Evolutionary conservation across 2,797 vertebrate species (phyloP), one percentile per base, ranked within the genome.

Genomic region (Parauchenoglanis punctatus): DNA sequence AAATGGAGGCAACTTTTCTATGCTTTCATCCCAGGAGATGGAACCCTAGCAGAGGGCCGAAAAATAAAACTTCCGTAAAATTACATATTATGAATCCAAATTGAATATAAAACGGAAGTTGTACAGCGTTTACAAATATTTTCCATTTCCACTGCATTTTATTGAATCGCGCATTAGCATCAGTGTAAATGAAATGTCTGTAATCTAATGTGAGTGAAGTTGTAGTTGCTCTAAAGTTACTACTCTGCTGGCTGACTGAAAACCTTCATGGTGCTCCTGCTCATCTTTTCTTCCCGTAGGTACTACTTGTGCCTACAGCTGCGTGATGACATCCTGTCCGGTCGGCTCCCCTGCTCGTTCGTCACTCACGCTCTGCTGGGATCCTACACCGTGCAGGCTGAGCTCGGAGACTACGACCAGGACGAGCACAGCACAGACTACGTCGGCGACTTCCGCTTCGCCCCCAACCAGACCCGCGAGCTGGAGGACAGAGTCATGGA

Each of bases 271-370:
- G 46, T 76, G 11, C 44, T 78, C 52, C 52, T 10, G 28, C 7
- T 78, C 5, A 59, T 52, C 31, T 6, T 40, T 20, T 70, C 1
- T 49, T 40, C 3, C 17, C 17, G 90, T 95, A 99, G 97, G 93
- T 97, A 97, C 92, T 97, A 97, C 94, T 93, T 98, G 92, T 98
- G 97, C 92, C 94, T 97, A 91, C 97, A 98, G 93, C 94, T 98
- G 90, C 95, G 97, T 78, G 95, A 97, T 0, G 97, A 98, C 92
- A 97, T 98, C 92, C 95, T 97, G 92, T 97, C 96, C 0, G 97
- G 97, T 3, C 96, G 97, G 1, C 93, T 97, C 80, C 97, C 97
- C 25, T 98, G 97, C 92, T 98, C 97, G 85, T 98, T 98, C 0
- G 97, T 97, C 93, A 98, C 97, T 0, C 97, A 98, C 0, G 96